A percentile compares a stretch with the other conserved stretches of the same genome.
These are phyloP conservation scores for Erebia epiphron DNA, from an alignment of 2,888 invertebrate species.

Conservation along the genomic window DNA sequence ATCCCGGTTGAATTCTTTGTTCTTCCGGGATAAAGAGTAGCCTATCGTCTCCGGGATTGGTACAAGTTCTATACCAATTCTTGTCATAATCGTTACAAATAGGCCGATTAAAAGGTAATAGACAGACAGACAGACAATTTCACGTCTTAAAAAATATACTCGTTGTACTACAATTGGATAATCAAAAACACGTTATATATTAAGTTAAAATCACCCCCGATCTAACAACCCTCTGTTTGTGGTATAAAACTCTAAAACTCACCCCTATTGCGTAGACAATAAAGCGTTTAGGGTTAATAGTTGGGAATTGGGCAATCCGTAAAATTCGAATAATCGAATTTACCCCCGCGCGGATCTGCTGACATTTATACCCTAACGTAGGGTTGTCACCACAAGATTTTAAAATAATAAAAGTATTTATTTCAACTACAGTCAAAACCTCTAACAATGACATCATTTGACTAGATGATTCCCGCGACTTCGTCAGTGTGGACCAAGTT, in stretches of 20 bases:
- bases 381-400: constrained; percentile 18
- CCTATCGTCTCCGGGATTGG: no score
- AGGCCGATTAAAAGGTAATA: no score
- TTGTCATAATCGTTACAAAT: not conserved
- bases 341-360: constrained; percentile 25
- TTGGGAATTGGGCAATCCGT: constrained; percentile 32
- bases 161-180: constrained; percentile 19
- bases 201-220: constrained; percentile 31
- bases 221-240: constrained; percentile 16
- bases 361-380: constrained; percentile 32
- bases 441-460: no score
- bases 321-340: constrained; percentile 30
- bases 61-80: no score
- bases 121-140: no score
- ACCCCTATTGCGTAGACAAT: constrained; percentile 20
- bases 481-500: no score
- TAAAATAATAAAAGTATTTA: not conserved
- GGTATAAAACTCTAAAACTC: constrained; percentile 15
- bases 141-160: not conserved
- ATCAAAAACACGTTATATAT: constrained; percentile 34
- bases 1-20: no score
- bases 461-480: no score
- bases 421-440: no score
- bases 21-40: no score
- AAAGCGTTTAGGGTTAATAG: constrained; percentile 17